Conservation (phyloP, 1,140 invertebrate species). For the Megalopta genalis region DNA sequence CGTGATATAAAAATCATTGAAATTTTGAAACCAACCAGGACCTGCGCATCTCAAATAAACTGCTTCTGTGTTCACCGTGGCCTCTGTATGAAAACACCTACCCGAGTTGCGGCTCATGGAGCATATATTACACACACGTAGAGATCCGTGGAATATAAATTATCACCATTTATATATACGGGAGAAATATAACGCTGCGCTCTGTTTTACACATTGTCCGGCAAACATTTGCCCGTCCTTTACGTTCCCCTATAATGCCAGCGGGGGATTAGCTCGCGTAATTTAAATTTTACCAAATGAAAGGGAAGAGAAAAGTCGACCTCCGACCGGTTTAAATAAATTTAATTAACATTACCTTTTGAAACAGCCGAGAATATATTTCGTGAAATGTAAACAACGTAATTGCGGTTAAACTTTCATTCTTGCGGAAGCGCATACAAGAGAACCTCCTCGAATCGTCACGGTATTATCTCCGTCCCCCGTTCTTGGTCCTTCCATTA, state of each 20-base stretch:
- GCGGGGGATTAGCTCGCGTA: neutral
- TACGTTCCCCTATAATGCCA: neutral
- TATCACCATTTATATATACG: neutral
- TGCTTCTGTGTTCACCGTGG: neutral
- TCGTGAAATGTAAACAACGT: neutral
- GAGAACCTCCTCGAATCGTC: neutral
- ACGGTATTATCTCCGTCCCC: neutral
- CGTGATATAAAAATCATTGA: constrained; percentile 22
- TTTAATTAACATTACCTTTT: neutral
- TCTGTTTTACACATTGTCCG: neutral
- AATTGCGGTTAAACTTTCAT: neutral
- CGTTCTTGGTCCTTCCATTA: neutral
- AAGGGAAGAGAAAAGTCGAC: neutral
- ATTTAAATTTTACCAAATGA: neutral
- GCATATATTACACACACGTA: neutral
- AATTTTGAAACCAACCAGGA: constrained; percentile 23
- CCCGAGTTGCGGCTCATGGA: neutral
- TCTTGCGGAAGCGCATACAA: neutral
- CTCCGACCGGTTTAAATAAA: neutral
- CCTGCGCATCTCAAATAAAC: neutral
- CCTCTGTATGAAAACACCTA: neutral
- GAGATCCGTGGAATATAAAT: constrained; percentile 5
- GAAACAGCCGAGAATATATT: neutral
- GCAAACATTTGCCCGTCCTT: neutral
- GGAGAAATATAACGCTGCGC: neutral